A percentile compares a stretch with the other conserved stretches of the same genome.
phyloP scores from a whole-genome alignment of 64 coral and sea anemone genomes.

The Stichodactyla mertensii region DNA sequence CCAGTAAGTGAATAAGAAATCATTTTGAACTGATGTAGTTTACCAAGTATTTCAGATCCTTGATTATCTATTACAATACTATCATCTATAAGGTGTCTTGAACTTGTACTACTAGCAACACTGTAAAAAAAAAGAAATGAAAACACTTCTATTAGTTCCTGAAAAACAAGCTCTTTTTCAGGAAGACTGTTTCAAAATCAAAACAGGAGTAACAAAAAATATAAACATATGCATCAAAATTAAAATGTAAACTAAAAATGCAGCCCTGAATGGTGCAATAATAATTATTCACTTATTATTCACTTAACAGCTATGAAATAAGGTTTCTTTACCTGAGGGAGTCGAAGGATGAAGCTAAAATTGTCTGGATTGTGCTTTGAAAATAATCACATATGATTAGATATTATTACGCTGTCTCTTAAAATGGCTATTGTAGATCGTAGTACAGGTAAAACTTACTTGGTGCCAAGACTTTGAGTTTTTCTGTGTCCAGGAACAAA shows the following conservation, averaged over 20 bases:
- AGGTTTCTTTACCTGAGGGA: background rate
- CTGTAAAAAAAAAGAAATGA: background rate
- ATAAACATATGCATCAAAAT: no score
- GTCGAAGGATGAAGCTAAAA: background rate
- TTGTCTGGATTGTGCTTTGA: background rate
- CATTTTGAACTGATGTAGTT: no score
- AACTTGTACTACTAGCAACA: slow-evolving; percentile 77
- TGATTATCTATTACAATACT: slow-evolving; percentile 29
- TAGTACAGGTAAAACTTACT: slow-evolving; percentile 31
- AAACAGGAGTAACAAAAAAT: no score
- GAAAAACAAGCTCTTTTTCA: no score
- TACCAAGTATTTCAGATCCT: slow-evolving; percentile 25
- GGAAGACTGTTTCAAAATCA: no score
- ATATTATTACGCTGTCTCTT: background rate
- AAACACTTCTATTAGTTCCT: background rate
- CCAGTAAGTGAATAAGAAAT: no score
- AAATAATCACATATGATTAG: background rate
- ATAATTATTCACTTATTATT: no score
- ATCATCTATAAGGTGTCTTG: slow-evolving; percentile 77
- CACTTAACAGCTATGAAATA: background rate
- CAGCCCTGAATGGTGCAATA: background rate
- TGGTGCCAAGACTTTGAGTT: slow-evolving; percentile 49
- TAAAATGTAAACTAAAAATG: no score
- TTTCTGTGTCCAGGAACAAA: slow-evolving; percentile 70
- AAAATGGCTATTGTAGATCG: background rate